Percentiles rank a stretch among this genome's conserved stretches.
Conservation (phyloP, 1,140 invertebrate genomes). For the Druon quercuslanigerum region DNA sequence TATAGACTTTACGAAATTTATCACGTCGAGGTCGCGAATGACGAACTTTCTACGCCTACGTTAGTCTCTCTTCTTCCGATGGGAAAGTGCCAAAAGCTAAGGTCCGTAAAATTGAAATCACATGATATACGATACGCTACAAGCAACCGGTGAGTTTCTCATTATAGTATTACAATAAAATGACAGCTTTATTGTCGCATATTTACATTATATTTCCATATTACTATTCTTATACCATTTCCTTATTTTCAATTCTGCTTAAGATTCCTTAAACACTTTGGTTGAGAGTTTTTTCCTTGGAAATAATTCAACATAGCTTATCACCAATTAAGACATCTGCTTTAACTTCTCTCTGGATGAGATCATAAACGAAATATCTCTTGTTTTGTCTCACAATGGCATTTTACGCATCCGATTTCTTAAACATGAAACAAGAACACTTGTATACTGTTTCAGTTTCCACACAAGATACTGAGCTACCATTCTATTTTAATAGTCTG, state of each 20-base stretch:
- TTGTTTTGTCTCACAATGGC: neutral
- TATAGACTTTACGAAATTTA: slow-evolving; percentile 24
- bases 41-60: slow-evolving; percentile 29
- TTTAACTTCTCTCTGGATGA: neutral
- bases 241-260: neutral
- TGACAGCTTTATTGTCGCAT: neutral
- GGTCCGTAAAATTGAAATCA: slow-evolving; percentile 16
- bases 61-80: slow-evolving; percentile 22
- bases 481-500: slow-evolving; percentile 8
- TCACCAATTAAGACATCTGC: neutral
- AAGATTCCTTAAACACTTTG: neutral
- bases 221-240: neutral
- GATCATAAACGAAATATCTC: neutral
- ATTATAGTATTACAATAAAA: slow-evolving; percentile 9
- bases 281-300: neutral
- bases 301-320: neutral
- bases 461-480: neutral
- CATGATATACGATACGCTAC: slow-evolving; percentile 18
- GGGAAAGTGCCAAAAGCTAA: slow-evolving; percentile 25
- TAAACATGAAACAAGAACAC: slow-evolving; percentile 13
- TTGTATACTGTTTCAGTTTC: neutral
- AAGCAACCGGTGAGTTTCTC: neutral
- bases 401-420: neutral
- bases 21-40: slow-evolving; percentile 22
- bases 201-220: neutral